phyloP scores from a whole-genome alignment of 2,113 vertebrate species.

The Phainopepla nitens region DNA sequence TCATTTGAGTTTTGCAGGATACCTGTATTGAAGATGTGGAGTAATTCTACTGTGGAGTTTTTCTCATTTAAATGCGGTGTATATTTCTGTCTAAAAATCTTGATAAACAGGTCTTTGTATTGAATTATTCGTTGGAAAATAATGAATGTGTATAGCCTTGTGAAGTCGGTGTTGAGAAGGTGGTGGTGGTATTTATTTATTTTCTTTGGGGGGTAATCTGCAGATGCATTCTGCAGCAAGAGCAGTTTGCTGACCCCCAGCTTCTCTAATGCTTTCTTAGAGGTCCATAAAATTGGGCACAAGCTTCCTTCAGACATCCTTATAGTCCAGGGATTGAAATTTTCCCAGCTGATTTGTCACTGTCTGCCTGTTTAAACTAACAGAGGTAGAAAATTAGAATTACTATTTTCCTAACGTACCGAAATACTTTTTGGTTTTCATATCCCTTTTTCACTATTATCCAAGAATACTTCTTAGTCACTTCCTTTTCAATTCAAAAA shows the following conservation, averaged over 20 bases:
- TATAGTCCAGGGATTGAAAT: background rate
- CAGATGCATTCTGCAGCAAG: background rate
- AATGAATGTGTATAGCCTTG: background rate
- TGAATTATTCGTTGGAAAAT: background rate
- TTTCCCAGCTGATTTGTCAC: background rate
- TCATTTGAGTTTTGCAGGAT: background rate
- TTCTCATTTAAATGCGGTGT: background rate
- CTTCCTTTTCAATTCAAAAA: background rate
- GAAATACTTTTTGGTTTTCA: rapidly evolving
- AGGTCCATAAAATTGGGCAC: background rate
- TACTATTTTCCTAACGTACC: background rate
- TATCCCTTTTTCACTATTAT: background rate
- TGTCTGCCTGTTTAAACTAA: background rate
- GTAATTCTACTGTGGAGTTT: background rate
- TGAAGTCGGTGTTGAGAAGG: background rate
- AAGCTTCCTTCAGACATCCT: background rate
- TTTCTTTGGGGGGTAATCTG: background rate
- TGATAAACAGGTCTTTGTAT: background rate
- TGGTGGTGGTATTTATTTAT: background rate
- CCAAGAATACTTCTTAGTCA: background rate
- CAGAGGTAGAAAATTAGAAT: background rate
- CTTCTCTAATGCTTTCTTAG: background rate
- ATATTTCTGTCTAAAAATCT: background rate
- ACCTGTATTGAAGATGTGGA: background rate
- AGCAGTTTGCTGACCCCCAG: background rate